phyloP scores from a whole-genome alignment of 2,797 vertebrate species.

The Neosilurus hyrtlii region DNA sequence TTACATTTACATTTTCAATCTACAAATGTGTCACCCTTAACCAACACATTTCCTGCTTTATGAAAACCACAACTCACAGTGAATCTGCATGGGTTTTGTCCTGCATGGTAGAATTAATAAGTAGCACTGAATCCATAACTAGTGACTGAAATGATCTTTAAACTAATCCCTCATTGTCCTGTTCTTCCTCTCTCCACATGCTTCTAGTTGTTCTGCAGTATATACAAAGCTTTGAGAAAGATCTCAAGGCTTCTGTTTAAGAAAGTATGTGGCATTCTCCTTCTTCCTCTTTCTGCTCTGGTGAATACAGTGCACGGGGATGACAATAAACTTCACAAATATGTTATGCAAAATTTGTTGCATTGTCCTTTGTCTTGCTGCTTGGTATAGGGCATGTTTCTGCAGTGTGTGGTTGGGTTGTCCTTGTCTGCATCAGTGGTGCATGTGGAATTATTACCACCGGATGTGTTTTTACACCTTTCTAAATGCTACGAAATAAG shows the following conservation, averaged over 20 bases:
- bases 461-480: slow-evolving; percentile 64
- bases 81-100: neutral
- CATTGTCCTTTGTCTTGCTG: slow-evolving; percentile 23
- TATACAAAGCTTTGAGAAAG: slow-evolving; percentile 70
- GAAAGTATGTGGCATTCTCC: slow-evolving; percentile 66
- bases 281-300: slow-evolving; percentile 41
- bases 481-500: slow-evolving; percentile 62
- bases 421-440: slow-evolving; percentile 42
- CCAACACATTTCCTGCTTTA: neutral
- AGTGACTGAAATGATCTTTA: neutral
- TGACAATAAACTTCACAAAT: slow-evolving; percentile 13
- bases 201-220: slow-evolving; percentile 68
- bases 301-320: slow-evolving; percentile 50
- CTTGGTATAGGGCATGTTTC: slow-evolving; percentile 48
- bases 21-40: neutral
- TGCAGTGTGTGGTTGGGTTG: slow-evolving; percentile 34
- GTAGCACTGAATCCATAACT: neutral
- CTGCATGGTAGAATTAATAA: neutral
- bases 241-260: slow-evolving; percentile 71
- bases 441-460: slow-evolving; percentile 53
- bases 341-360: neutral
- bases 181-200: slow-evolving; percentile 49
- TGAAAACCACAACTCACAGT: neutral
- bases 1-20: neutral
- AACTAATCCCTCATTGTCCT: neutral